A percentile compares a stretch with the other conserved stretches of the same genome.
These are phyloP conservation scores for Passerculus sandwichensis DNA, from an alignment of 2,797 vertebrate genomes.

Conservation along the genomic window DNA sequence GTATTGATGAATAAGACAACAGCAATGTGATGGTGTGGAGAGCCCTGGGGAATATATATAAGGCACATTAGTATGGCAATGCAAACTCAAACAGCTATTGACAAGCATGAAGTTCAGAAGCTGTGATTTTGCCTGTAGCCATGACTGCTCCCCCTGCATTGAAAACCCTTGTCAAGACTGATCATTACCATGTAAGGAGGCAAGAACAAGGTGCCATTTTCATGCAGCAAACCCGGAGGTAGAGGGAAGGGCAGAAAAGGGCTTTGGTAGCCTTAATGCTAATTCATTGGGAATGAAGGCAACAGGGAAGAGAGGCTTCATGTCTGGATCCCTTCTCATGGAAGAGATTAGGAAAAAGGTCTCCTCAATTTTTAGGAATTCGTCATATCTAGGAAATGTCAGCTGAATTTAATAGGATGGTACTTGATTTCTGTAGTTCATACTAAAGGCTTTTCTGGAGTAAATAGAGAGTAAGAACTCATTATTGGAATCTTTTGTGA, in stretches of 20 bases:
- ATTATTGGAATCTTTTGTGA: not conserved
- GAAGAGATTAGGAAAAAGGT: not conserved
- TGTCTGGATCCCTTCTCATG: not conserved
- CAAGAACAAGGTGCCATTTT: conserved; percentile 36
- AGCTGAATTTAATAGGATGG: not conserved
- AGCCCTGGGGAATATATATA: conserved; percentile 57
- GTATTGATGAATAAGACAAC: conserved; percentile 59
- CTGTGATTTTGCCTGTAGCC: conserved; percentile 67
- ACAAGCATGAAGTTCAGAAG: conserved; percentile 72
- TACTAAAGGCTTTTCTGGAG: not conserved
- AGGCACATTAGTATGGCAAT: conserved; percentile 42
- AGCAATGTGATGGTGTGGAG: conserved; percentile 14
- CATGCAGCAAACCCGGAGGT: not conserved
- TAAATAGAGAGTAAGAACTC: not conserved
- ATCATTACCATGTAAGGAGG: conserved; percentile 54
- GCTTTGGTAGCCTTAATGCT: not conserved
- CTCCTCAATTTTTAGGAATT: not conserved
- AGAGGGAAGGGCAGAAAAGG: not conserved
- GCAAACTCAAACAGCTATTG: conserved; percentile 68
- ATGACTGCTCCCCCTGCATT: conserved; percentile 54
- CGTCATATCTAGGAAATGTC: not conserved
- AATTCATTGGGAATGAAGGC: not conserved
- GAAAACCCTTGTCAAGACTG: conserved; percentile 64
- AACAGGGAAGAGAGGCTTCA: not conserved
- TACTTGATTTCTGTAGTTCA: not conserved